Percentiles rank a stretch among this genome's conserved stretches.
Conservation (phyloP, 2,888 invertebrate species). For the Griposia aprilina region DNA sequence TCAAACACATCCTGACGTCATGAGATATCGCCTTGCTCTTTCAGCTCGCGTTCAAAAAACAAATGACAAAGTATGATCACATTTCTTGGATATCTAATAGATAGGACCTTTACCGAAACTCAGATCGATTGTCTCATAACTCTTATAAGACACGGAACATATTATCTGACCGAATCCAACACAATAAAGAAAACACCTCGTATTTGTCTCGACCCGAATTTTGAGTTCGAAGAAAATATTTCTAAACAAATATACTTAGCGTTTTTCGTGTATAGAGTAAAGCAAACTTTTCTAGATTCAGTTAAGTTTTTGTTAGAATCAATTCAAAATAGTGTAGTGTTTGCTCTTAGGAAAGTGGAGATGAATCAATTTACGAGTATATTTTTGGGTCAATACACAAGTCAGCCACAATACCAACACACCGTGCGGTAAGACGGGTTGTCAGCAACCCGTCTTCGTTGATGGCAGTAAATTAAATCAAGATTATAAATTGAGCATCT, state of each 20-base stretch:
- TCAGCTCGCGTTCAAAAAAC: slow-evolving; percentile 53
- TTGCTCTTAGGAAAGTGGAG: slow-evolving; percentile 4
- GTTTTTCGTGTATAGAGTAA: slow-evolving; percentile 16
- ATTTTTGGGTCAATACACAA: slow-evolving; percentile 6
- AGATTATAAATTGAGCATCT: slow-evolving; percentile 17
- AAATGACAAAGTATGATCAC: slow-evolving; percentile 63
- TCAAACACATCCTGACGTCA: slow-evolving; percentile 48
- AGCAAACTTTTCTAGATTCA: slow-evolving; percentile 22
- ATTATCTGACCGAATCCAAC: slow-evolving; percentile 48
- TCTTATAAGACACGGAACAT: slow-evolving; percentile 51
- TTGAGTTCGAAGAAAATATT: slow-evolving; percentile 23
- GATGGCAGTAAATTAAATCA: slow-evolving; percentile 28
- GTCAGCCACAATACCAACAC: not conserved
- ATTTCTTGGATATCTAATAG: slow-evolving; percentile 59
- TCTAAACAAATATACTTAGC: slow-evolving; percentile 28
- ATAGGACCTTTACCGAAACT: slow-evolving; percentile 50
- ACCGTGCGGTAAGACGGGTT: not conserved
- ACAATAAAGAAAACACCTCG: slow-evolving; percentile 36
- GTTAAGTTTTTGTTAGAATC: slow-evolving; percentile 28
- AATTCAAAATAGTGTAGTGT: slow-evolving; percentile 15
- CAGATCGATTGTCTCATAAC: slow-evolving; percentile 61
- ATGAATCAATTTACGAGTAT: slow-evolving; percentile 26
- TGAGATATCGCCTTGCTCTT: slow-evolving; percentile 51
- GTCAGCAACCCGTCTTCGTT: slow-evolving; percentile 18
- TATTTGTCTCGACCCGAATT: slow-evolving; percentile 34